Evolutionary conservation across 2,113 vertebrate species (phyloP).

Genomic region (Asarcornis scutulata): DNA sequence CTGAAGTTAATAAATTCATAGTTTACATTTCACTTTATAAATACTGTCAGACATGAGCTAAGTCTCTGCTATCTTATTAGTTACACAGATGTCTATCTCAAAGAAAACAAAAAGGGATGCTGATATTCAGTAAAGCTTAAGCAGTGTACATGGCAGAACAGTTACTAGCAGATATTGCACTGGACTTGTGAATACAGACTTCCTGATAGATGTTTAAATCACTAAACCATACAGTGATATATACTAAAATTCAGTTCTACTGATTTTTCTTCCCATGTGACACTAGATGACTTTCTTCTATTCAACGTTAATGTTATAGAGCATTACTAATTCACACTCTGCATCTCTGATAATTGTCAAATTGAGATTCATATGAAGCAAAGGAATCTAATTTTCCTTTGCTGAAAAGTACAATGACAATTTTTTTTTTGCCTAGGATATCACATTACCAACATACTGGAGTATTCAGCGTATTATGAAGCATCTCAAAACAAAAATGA

Average conservation of each 20-base stretch:
- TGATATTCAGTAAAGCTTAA: neutral
- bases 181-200: accelerated
- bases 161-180: neutral
- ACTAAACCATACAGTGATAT: neutral
- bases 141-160: neutral
- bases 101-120: neutral
- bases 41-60: neutral
- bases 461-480: neutral
- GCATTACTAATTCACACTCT: neutral
- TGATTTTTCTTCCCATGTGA: neutral
- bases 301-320: neutral
- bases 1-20: neutral
- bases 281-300: neutral
- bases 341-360: neutral
- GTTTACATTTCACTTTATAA: neutral
- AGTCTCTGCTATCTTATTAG: neutral
- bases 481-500: neutral
- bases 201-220: neutral
- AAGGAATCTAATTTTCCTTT: neutral
- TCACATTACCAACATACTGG: neutral
- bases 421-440: neutral
- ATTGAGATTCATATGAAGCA: neutral
- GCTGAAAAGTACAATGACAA: neutral
- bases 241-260: neutral
- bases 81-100: neutral